Evolutionary conservation across 2,888 invertebrate species (phyloP), one percentile per base, ranked within the genome.

Genomic region (Horisme vitalbata): DNA sequence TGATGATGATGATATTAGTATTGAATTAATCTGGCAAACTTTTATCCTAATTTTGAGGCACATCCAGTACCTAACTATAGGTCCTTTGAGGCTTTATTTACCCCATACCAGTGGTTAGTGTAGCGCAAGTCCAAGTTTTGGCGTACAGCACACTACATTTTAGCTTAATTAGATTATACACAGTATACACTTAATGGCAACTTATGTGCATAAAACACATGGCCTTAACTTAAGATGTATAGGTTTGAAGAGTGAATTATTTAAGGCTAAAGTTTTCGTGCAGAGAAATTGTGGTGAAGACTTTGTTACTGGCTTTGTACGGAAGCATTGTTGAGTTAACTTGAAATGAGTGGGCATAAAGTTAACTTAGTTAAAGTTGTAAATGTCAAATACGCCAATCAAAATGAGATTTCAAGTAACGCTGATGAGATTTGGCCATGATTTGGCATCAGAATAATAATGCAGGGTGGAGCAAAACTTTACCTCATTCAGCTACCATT

Each of bases 81-180:
- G 45, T 27, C 14, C 7, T 36, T 31, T 15, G 7, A 55, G 39
- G 44, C 57, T 58, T 60, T 55, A 52, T 62, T 61, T 59, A 51
- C 52, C 57, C 14, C 52, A 52, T 60, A 66, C 68, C 62, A 61
- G 73, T 71, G 80, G 76, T 69, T 69, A 65, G 48, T 64, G 65
- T 77, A 65, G 64, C 62, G 41, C 52, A 48, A 52, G 57, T 64
- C 63, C 63, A 75, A 78, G 71, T 79, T 75, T 67, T 63, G 59
- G 62, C 65, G 65, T 68, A 65, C 63, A 59, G 59, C 59, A 56
- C 62, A 58, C 61, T 61, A 72, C 74, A 72, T 74, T 77, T 74
- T 63, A 69, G 60, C 67, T 71, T 76, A 81, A 80, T 80, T 79
- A 76, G 71, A 69, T 69, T 73, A 65, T 61, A 44, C 65, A 63